phyloP scores from a whole-genome alignment of 2,113 vertebrate species.

The Dicerorhinus sumatrensis region DNA sequence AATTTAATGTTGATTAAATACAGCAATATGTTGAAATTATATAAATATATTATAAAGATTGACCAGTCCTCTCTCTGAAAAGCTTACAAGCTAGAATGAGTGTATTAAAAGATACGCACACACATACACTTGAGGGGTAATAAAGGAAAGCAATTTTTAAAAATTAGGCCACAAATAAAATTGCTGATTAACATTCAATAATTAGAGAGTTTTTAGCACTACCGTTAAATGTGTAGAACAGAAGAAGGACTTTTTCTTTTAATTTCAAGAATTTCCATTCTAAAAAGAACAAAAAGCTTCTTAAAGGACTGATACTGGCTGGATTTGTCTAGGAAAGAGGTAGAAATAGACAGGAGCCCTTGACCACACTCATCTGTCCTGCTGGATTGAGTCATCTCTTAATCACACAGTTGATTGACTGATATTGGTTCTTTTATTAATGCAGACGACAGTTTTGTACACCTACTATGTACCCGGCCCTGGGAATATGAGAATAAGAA shows the following conservation, averaged over 20 bases:
- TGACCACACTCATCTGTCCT: background rate
- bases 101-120: background rate
- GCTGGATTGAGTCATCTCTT: background rate
- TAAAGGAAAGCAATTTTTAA: constrained; percentile 35
- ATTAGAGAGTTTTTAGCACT: background rate
- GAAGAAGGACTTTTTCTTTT: background rate
- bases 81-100: background rate
- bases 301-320: background rate
- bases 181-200: background rate
- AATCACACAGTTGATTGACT: background rate
- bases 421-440: background rate
- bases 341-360: background rate
- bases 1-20: constrained; percentile 59
- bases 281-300: background rate
- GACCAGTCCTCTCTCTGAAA: background rate
- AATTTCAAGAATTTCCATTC: background rate
- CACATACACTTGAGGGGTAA: background rate
- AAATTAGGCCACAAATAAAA: constrained; percentile 20
- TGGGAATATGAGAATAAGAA: background rate
- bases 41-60: constrained; percentile 21
- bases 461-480: background rate
- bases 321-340: background rate
- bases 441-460: background rate
- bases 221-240: background rate
- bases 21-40: background rate